Base-by-base conservation (phyloP, 1,140 invertebrate genomes). In the Penaeus chinensis region DNA sequence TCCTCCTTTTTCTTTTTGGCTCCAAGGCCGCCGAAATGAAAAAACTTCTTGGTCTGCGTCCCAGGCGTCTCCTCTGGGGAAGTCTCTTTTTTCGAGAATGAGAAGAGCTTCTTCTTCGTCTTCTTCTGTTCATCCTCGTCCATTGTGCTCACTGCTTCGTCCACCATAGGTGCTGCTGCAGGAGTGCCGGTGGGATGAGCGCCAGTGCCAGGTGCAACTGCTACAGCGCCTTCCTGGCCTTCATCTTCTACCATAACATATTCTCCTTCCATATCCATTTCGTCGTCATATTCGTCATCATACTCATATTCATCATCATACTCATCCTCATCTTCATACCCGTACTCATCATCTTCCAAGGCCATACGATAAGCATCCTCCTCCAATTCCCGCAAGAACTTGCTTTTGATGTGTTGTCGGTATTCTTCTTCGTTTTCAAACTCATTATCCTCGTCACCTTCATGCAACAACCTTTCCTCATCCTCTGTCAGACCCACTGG, bases 11-110 rank as follows among this genome's bases (percentile, higher is more conserved):
- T 87, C 86, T 77, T 87, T 87, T 78, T 87, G 80, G 79, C 62
- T 78, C 86, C 86, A 87, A 87, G 86, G 86, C 86, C 66, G 54
- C 86, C 86, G 86, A 87, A 87, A 65, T 82, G 86, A 87, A 87
- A 87, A 87, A 87, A 87, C 86, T 87, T 87, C 54, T 87, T 87
- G 22, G 71, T 20, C 16, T 65, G 13, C 62, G 80, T 42, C 19
- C 62, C 77, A 42, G 86, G 20, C 11, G 47, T 37, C 22, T 82
- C 80, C 54, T 87, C 86, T 8, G 84, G 84, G 13, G 86, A 65
- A 3, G 66, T 66, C 22, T 87, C 80, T 60, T 82, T 87, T 65
- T 87, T 87, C 10, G 69, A 42, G 42, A 87, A 87, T 20, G 65
- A n/a, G 62, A 87, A 87, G 19, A 77, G 27, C 60, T 82, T 87